Conservation (phyloP, 2,797 vertebrate species). For the Momotus momota region DNA sequence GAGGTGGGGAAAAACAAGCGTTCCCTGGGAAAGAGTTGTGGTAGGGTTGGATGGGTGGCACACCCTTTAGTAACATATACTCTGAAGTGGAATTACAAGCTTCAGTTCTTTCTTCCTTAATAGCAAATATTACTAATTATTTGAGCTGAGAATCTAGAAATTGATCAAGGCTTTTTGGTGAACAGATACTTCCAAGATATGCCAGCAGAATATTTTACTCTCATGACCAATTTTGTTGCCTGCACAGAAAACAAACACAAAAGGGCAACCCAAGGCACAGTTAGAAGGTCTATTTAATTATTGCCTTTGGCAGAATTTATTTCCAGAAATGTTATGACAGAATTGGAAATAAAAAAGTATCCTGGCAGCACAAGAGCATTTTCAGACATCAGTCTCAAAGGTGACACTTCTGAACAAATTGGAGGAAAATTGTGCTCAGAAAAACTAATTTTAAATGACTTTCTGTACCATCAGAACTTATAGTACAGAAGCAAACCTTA, state of each 20-base stretch:
- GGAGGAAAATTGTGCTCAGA: background rate
- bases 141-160: background rate
- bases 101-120: background rate
- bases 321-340: conserved; percentile 20
- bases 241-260: background rate
- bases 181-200: background rate
- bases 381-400: conserved; percentile 3
- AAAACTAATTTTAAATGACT: background rate
- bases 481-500: background rate
- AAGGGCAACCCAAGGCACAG: conserved; percentile 21
- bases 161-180: background rate
- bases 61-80: background rate
- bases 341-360: conserved; percentile 35
- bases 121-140: conserved; percentile 11
- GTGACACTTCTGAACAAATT: background rate
- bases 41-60: background rate
- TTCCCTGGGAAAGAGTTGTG: background rate
- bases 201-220: conserved; percentile 26
- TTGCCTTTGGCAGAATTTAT: conserved; percentile 27
- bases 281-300: conserved; percentile 34
- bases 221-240: conserved; percentile 25
- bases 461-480: background rate
- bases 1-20: fast-evolving
- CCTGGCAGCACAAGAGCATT: background rate
- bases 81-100: background rate